phyloP scores from a whole-genome alignment of 1,140 invertebrate genomes.

The Teleogryllus occipitalis region DNA sequence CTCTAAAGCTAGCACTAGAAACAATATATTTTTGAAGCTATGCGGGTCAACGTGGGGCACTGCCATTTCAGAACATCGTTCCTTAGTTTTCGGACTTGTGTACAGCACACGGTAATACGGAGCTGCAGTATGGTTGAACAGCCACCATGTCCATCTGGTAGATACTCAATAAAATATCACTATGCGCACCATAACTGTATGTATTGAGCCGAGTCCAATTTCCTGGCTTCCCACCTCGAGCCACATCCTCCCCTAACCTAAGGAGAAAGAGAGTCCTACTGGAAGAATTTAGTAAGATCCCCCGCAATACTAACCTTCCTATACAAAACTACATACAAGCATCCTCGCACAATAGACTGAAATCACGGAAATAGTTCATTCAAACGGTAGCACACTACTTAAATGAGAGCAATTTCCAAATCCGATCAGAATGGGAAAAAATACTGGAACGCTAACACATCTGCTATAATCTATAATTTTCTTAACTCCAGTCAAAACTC shows the following conservation, averaged over 20 bases:
- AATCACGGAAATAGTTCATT: no score
- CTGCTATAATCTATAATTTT: background rate
- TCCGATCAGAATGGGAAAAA: no score
- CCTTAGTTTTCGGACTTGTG: background rate
- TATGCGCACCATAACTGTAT: background rate
- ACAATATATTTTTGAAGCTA: background rate
- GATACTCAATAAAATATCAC: background rate
- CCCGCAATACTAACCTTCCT: no score
- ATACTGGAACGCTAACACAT: background rate
- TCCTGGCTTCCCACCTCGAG: background rate
- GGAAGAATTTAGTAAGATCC: background rate
- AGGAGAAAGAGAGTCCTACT: background rate
- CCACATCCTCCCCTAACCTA: background rate
- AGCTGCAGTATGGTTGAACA: background rate
- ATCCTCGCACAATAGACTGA: no score
- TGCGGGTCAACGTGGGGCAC: background rate
- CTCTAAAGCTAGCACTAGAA: background rate
- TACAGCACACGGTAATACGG: background rate
- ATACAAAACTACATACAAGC: no score
- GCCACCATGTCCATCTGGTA: background rate
- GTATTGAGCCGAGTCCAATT: background rate
- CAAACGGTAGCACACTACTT: no score
- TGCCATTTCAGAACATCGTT: background rate
- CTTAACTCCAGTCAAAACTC: background rate
- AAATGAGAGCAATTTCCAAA: no score